Conservation (phyloP, 2,797 vertebrate genomes). For the Ptychadena robeensis region DNA sequence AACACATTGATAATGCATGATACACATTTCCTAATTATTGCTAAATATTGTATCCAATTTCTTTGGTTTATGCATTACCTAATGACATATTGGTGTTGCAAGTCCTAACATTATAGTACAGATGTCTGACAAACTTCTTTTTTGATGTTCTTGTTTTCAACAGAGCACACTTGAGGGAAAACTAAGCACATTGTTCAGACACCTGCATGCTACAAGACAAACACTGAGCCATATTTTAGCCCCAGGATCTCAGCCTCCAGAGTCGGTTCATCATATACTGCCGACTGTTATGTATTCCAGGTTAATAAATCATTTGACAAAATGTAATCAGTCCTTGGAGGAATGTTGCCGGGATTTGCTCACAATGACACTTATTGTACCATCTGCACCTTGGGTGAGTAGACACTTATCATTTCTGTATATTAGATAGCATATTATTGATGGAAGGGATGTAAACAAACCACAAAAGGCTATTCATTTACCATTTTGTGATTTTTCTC, state of each 20-base stretch:
- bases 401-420: conserved; percentile 13
- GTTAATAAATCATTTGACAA: conserved; percentile 67
- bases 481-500: background rate
- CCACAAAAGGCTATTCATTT: background rate
- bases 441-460: background rate
- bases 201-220: conserved; percentile 72
- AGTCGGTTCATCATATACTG: conserved; percentile 59
- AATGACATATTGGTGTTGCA: too few species aligned
- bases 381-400: conserved; percentile 67
- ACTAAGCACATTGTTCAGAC: conserved; percentile 72
- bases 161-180: conserved; percentile 70
- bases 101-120: background rate
- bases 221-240: conserved; percentile 68
- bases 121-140: background rate
- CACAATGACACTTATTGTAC: conserved; percentile 71
- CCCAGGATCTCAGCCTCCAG: conserved; percentile 63
- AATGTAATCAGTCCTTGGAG: conserved; percentile 66
- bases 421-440: background rate
- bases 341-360: conserved; percentile 69
- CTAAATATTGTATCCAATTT: too few species aligned
- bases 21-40: too few species aligned
- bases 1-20: too few species aligned
- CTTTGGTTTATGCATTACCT: too few species aligned
- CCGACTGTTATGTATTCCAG: conserved; percentile 60
- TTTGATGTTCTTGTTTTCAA: conserved; percentile 57